Conservation (phyloP, 1,140 invertebrate species). For the Sitophilus oryzae region DNA sequence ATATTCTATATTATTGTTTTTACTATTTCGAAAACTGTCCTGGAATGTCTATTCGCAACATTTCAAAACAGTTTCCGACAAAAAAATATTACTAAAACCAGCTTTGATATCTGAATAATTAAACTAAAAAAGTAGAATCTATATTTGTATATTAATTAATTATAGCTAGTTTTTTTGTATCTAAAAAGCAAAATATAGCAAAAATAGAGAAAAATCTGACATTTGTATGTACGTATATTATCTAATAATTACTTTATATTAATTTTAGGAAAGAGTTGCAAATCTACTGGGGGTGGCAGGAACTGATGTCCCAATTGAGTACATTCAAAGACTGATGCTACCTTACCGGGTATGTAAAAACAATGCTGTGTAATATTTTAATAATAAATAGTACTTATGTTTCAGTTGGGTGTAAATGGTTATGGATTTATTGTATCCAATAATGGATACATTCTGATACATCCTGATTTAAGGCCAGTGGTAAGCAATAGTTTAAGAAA, state of each 20-base stretch:
- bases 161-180: too few species aligned
- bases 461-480: constrained; percentile 50
- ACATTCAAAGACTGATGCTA: constrained; percentile 82
- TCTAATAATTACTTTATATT: neutral
- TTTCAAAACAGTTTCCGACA: too few species aligned
- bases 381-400: constrained; percentile 8
- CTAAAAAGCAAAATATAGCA: too few species aligned
- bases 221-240: too few species aligned
- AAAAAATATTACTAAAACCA: too few species aligned
- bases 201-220: neutral
- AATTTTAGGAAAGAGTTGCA: constrained; percentile 74
- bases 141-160: too few species aligned
- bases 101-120: too few species aligned
- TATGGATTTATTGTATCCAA: constrained; percentile 69
- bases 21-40: too few species aligned
- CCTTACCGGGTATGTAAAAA: constrained; percentile 72
- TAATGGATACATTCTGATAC: constrained; percentile 64
- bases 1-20: too few species aligned
- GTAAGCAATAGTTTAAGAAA: constrained; percentile 41
- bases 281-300: constrained; percentile 90
- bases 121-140: too few species aligned
- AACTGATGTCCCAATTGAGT: constrained; percentile 86
- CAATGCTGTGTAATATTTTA: constrained; percentile 44
- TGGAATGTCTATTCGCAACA: too few species aligned
- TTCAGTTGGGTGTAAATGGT: constrained; percentile 66